These are phyloP conservation scores for Carapus acus DNA, from an alignment of 2,797 vertebrate species.

Conservation along the genomic window DNA sequence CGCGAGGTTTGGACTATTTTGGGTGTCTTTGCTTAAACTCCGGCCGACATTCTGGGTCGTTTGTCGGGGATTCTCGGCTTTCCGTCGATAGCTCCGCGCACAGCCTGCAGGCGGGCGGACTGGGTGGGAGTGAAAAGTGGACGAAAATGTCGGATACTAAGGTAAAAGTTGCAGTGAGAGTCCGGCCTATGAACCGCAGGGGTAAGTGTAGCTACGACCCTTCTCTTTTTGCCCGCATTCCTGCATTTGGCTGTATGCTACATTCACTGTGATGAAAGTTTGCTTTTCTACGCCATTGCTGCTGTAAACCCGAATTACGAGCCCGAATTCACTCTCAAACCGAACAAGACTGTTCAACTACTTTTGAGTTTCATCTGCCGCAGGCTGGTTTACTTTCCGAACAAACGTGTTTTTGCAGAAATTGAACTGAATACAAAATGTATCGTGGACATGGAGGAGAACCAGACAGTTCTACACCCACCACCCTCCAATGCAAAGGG, in stretches of 20 bases:
- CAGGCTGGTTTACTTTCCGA: constrained; percentile 26
- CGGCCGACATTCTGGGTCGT: constrained; percentile 45
- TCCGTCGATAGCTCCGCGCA: constrained; percentile 49
- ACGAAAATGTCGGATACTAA: constrained; percentile 95
- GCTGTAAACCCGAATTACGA: constrained; percentile 22
- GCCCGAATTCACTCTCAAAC: constrained; percentile 29
- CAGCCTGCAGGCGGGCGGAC: constrained; percentile 36
- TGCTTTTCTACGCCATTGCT: constrained; percentile 48
- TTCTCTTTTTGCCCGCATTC: constrained; percentile 10
- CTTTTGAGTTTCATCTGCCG: not conserved
- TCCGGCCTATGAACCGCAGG: constrained; percentile 96
- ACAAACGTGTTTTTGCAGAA: constrained; percentile 75
- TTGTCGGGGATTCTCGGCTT: constrained; percentile 40
- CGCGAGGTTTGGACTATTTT: constrained; percentile 44
- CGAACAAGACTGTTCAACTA: constrained; percentile 17
- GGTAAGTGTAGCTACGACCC: constrained; percentile 71
- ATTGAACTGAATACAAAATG: constrained; percentile 96
- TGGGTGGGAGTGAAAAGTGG: constrained; percentile 64
- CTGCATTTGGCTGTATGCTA: constrained; percentile 21
- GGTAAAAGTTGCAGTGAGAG: constrained; percentile 96
- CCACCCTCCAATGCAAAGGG: constrained; percentile 86
- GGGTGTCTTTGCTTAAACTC: constrained; percentile 32
- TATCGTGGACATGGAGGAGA: constrained; percentile 97
- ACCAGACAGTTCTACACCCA: constrained; percentile 90
- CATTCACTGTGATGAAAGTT: constrained; percentile 46